These are phyloP conservation scores for Hemistola chrysoprasaria DNA, from an alignment of 2,888 invertebrate species.

Conservation along the genomic window DNA sequence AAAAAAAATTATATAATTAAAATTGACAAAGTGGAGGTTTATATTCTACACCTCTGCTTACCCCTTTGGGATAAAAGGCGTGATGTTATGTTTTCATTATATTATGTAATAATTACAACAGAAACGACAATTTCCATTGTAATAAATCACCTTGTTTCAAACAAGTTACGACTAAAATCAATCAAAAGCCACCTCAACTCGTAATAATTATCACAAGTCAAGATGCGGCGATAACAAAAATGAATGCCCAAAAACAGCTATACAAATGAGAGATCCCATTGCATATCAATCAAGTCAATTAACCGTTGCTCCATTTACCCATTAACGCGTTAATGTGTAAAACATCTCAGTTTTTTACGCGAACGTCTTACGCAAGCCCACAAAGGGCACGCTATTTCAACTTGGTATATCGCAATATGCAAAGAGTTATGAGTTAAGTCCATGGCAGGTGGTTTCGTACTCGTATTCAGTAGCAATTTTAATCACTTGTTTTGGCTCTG, in stretches of 20 bases:
- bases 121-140: no score
- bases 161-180: conserved; percentile 1
- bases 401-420: conserved; percentile 46
- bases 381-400: conserved; percentile 62
- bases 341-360: conserved; percentile 57
- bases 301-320: conserved; percentile 60
- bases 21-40: no score
- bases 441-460: conserved; percentile 7
- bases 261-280: conserved; percentile 40
- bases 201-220: conserved; percentile 5
- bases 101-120: no score
- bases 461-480: no score
- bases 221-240: conserved; percentile 14
- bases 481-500: no score
- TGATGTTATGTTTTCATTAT: no score
- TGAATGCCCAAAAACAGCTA: conserved; percentile 19
- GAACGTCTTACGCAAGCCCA: conserved; percentile 55
- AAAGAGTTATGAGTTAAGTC: conserved; percentile 29
- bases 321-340: conserved; percentile 64
- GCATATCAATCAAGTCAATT: conserved; percentile 68
- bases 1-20: no score
- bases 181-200: conserved; percentile 7
- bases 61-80: no score
- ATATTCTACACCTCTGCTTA: no score
- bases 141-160: no score